Conservation (phyloP, 2,113 vertebrate genomes). For the Rattus rattus region DNA sequence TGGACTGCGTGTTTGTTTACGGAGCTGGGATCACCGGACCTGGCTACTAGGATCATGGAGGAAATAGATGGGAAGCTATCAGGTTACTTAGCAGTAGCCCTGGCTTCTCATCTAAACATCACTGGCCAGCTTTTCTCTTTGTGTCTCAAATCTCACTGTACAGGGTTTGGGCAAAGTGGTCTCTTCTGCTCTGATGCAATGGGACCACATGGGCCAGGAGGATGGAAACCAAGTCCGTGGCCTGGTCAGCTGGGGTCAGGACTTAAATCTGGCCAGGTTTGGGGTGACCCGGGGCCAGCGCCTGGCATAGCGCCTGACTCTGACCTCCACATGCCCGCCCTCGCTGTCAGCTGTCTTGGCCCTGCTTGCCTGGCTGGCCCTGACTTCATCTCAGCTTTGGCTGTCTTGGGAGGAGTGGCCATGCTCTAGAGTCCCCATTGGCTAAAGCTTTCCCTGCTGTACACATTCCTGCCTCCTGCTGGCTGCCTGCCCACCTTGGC, state of each 20-base stretch:
- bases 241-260: background rate
- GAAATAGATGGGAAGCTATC: background rate
- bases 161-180: background rate
- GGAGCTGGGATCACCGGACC: background rate
- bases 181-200: background rate
- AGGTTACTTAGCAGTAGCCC: background rate
- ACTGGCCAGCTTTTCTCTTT: background rate
- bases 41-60: background rate
- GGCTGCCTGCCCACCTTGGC: conserved; percentile 52
- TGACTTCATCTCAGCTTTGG: background rate
- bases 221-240: background rate
- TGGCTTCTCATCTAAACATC: too few species aligned
- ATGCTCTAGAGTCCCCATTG: conserved; percentile 44
- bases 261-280: conserved; percentile 32
- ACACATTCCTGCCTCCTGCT: conserved; percentile 19
- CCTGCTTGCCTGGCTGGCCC: background rate
- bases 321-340: conserved; percentile 32
- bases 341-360: conserved; percentile 47
- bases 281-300: background rate
- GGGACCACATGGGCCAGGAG: background rate
- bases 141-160: background rate
- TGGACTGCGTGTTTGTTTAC: background rate
- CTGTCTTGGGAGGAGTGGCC: conserved; percentile 56
- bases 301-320: background rate
- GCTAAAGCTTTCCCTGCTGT: background rate